Conservation (phyloP, 2,888 invertebrate species). For the Rotaria socialis region DNA sequence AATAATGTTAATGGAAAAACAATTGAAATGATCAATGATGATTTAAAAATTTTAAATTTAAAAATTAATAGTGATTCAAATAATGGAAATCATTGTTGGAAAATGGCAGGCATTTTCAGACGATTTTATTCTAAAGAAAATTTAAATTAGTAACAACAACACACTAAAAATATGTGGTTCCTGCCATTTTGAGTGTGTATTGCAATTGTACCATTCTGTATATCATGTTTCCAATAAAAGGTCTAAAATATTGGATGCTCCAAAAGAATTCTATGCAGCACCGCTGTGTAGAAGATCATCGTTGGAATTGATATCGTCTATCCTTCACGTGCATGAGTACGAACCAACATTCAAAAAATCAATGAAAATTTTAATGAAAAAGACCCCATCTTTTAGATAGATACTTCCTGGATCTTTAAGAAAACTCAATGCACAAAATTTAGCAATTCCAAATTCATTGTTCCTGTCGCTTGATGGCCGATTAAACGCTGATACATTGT, state of each 20-base stretch:
- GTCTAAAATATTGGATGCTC: too few species aligned
- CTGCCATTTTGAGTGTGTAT: too few species aligned
- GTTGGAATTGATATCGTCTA: too few species aligned
- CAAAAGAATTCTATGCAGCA: too few species aligned
- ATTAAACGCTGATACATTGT: neutral
- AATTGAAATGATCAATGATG: neutral
- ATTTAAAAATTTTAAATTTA: neutral
- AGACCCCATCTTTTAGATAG: neutral
- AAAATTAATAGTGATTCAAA: neutral
- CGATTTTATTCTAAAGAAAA: neutral
- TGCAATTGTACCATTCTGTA: too few species aligned
- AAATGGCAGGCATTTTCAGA: neutral
- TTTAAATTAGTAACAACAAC: neutral
- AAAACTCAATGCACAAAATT: neutral
- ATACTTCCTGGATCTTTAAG: neutral
- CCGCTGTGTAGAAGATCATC: too few species aligned
- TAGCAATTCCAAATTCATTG: neutral
- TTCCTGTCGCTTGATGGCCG: neutral
- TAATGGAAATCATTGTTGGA: neutral
- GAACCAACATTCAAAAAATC: neutral
- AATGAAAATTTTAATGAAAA: neutral
- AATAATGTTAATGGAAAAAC: neutral
- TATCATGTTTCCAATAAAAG: too few species aligned
- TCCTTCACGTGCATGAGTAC: too few species aligned
- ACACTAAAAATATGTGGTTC: too few species aligned